Conservation (phyloP, 2,113 vertebrate genomes). For the Electrona antarctica region DNA sequence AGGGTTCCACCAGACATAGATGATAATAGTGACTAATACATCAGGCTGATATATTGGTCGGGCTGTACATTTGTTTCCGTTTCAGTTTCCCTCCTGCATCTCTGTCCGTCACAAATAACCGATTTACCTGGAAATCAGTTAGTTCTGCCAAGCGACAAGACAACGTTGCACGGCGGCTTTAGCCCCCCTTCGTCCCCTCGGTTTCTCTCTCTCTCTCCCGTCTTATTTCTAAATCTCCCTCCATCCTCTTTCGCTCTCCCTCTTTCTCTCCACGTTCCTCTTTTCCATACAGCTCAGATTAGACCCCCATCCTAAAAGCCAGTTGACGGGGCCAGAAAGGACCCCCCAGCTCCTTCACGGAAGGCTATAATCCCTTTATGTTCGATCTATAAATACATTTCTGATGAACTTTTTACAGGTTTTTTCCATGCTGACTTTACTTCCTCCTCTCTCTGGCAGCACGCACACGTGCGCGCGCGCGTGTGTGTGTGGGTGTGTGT, state of each 20-base stretch:
- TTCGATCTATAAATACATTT: conserved; percentile 76
- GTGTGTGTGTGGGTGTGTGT: conserved; percentile 8
- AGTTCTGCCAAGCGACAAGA: too few relatives aligned
- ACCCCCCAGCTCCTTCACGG: conserved; percentile 58
- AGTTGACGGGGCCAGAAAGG: conserved; percentile 59
- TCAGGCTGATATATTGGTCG: too few relatives aligned
- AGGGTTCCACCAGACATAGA: too few relatives aligned
- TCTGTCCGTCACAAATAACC: too few relatives aligned
- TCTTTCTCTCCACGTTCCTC: not conserved
- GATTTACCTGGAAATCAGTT: too few relatives aligned
- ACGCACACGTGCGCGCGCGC: conserved; percentile 41
- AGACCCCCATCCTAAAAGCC: conserved; percentile 23
- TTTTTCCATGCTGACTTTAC: conserved; percentile 33
- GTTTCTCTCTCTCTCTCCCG: conserved; percentile 23
- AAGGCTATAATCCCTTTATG: conserved; percentile 74
- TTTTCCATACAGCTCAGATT: conserved; percentile 33
- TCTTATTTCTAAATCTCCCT: not conserved
- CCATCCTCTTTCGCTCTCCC: not conserved
- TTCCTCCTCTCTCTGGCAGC: conserved; percentile 27
- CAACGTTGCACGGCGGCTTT: too few relatives aligned
- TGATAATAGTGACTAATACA: too few relatives aligned
- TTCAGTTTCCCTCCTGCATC: too few relatives aligned
- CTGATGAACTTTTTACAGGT: conserved; percentile 68
- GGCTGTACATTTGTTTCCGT: too few relatives aligned
- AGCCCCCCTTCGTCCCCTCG: not conserved